A percentile compares a stretch with the other conserved stretches of the same genome.
Evolutionary conservation across 2,797 vertebrate species (phyloP).

Genomic region (Morelia viridis): DNA sequence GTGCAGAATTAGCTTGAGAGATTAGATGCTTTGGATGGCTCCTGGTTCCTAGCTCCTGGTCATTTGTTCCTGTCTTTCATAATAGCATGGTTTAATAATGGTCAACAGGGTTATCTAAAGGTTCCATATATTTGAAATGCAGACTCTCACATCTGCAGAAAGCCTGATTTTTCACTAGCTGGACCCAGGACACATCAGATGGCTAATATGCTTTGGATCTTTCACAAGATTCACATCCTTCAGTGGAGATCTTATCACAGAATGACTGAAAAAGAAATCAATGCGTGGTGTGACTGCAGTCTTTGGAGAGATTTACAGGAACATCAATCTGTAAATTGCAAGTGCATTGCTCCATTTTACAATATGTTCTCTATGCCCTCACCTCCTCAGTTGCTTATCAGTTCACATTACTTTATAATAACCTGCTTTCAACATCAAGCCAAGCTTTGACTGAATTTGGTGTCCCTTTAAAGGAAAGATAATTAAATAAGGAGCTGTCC

Average conservation of each 20-base stretch:
- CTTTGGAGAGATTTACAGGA: slow-evolving; percentile 9
- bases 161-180: background rate
- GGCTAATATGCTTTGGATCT: background rate
- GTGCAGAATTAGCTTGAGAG: background rate
- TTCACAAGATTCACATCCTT: background rate
- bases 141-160: background rate
- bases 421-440: slow-evolving; percentile 21
- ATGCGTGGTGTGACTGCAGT: background rate
- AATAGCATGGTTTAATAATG: too few species aligned
- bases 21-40: background rate
- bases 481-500: slow-evolving; percentile 26
- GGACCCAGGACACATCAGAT: background rate
- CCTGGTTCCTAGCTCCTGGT: too few species aligned
- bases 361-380: slow-evolving; percentile 20
- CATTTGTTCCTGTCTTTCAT: background rate
- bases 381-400: slow-evolving; percentile 35
- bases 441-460: slow-evolving; percentile 25
- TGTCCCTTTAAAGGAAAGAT: slow-evolving; percentile 35
- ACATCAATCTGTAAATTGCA: slow-evolving; percentile 8
- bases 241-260: background rate
- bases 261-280: slow-evolving; percentile 1
- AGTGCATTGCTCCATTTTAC: slow-evolving; percentile 17
- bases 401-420: slow-evolving; percentile 40
- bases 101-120: background rate
- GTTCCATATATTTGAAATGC: background rate